Evolutionary conservation across 2,113 vertebrate genomes (phyloP).

Genomic region (Burhinus oedicnemus): DNA sequence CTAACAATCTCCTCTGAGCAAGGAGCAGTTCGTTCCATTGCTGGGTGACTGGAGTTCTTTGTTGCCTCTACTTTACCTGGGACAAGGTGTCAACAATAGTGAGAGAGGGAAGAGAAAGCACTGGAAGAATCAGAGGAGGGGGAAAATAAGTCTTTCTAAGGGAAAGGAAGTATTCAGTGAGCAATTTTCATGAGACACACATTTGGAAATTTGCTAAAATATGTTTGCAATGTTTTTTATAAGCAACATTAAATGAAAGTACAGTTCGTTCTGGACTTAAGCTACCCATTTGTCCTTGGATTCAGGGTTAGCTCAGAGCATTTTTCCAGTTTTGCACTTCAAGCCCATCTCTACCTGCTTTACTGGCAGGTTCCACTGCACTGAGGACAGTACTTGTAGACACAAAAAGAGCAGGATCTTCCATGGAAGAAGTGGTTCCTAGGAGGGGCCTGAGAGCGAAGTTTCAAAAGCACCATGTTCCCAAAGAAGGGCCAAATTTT

Average conservation of each 20-base stretch:
- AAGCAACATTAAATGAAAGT: not conserved
- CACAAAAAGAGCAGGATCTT: not conserved
- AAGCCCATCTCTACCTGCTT: not conserved
- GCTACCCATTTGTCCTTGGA: not conserved
- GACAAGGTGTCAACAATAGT: not conserved
- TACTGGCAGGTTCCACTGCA: not conserved
- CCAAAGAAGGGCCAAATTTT: constrained; percentile 35
- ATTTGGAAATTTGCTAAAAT: not conserved
- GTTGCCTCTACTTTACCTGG: not conserved
- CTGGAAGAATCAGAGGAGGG: not conserved
- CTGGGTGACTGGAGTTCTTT: not conserved
- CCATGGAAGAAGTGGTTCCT: not conserved
- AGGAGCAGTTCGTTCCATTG: not conserved
- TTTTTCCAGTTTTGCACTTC: not conserved
- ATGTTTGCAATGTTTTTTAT: not conserved
- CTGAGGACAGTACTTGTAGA: not conserved
- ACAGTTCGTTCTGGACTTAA: not conserved
- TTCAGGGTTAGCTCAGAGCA: not conserved
- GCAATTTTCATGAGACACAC: not conserved
- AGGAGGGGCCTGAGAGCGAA: not conserved
- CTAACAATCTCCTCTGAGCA: not conserved
- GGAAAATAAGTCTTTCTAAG: not conserved
- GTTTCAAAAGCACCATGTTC: constrained; percentile 30
- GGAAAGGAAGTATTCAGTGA: not conserved
- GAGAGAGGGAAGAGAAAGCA: not conserved